Percentiles rank a stretch among this genome's conserved stretches.
Conservation (phyloP, 2,888 invertebrate genomes). For the Pollenia griseotomentosa region DNA sequence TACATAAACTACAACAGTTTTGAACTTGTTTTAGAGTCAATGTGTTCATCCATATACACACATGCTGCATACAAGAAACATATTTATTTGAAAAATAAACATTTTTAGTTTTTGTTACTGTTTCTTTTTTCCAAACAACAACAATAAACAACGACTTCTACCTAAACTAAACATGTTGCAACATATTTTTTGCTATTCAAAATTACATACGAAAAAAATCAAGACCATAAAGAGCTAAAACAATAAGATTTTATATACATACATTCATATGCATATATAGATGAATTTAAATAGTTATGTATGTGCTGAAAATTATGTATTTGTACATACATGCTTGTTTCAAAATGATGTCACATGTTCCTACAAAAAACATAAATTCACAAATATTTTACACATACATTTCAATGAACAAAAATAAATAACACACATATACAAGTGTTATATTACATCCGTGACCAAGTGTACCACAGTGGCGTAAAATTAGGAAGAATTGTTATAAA, state of each 20-base stretch:
- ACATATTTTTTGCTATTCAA: background rate
- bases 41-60: background rate
- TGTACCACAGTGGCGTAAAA: background rate
- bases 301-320: background rate
- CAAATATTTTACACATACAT: background rate
- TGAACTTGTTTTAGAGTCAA: conserved; percentile 19
- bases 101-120: background rate
- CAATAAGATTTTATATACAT: background rate
- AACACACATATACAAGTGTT: background rate
- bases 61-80: background rate
- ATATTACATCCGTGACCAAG: background rate
- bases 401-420: background rate
- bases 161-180: background rate
- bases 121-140: conserved; percentile 4
- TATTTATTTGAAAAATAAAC: conserved; percentile 2
- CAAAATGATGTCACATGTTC: conserved; percentile 34
- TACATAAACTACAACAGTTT: conserved; percentile 21
- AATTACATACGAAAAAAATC: background rate
- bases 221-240: background rate
- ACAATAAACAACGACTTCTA: conserved; percentile 14
- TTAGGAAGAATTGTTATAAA: too few relatives aligned
- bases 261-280: background rate
- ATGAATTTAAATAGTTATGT: background rate
- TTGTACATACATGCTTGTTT: background rate
- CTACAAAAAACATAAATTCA: conserved; percentile 5